Evolutionary conservation across 2,888 invertebrate species (phyloP), one percentile per base, ranked within the genome.

Genomic region (Linnaemya tessellans): DNA sequence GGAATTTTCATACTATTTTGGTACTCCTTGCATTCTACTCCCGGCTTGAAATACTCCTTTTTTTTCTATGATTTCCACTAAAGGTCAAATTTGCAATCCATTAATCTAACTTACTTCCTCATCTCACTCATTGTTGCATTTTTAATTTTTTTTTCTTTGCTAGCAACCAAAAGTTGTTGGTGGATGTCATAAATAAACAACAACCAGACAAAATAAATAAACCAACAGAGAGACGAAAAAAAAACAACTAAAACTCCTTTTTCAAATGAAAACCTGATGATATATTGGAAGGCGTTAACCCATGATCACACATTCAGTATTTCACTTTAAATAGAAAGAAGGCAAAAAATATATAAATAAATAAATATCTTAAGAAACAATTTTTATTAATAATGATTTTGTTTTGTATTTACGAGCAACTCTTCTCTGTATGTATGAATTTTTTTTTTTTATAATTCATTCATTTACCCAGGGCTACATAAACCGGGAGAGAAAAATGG

Each of bases 231-330:
- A 30, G 5, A 30, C 5, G 5, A 30, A 3, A 30, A 30, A 30
- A 30, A 30, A 30, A 30, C 35, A 38, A 13, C 0, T n/a, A 41
- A 56, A 60, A 67, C 25, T 54, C 10, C 22, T 74, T 74, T 80
- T 80, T 30, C 51, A 15, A 18, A 13, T 38, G 41, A 51, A 74
- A 77, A 87, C 78, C 74, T 78, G 74, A 83, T 84, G 87, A 87
- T 88, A 86, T 87, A 88, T 87, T 82, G 75, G 79, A 85, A 87
- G 87, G 86, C 88, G 87, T 87, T 88, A 87, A 88, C 87, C 88
- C 79, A 68, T 77, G 80, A 87, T 86, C 86, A 84, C 87, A 87
- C 86, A 87, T 84, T 86, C 75, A 41, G 20, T 71, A 60, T 78
- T 78, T 71, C 22, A 18, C 60, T 75, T 65, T 15, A 41, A 56